These are phyloP conservation scores for Latrodectus elegans DNA, from an alignment of 2,888 invertebrate species.

Conservation along the genomic window DNA sequence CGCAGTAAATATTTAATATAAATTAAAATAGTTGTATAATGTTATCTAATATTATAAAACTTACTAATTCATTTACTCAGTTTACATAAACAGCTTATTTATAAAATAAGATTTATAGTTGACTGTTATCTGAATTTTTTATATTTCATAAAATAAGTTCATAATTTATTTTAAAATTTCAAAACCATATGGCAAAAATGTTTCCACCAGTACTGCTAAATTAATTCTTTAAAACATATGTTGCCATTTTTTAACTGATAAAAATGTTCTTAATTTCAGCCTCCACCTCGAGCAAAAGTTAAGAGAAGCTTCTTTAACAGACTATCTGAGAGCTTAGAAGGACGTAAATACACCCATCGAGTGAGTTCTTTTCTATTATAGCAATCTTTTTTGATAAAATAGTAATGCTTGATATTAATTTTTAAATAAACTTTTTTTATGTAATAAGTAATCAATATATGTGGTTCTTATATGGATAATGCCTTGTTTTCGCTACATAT, in stretches of 20 bases:
- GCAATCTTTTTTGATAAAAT: background rate
- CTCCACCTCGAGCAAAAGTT: slow-evolving; percentile 74
- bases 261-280: slow-evolving; percentile 70
- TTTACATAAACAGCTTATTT: no score
- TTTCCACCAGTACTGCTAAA: no score
- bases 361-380: slow-evolving; percentile 49
- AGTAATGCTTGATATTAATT: background rate
- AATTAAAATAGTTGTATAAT: no score
- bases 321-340: slow-evolving; percentile 74
- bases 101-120: no score
- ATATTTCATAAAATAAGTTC: background rate
- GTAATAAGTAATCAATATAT: background rate
- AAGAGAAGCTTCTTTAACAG: slow-evolving; percentile 74
- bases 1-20: no score
- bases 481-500: no score
- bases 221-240: slow-evolving; percentile 17
- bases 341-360: slow-evolving; percentile 73
- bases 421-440: background rate
- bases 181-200: no score
- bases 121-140: no score
- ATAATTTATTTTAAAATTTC: background rate
- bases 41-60: no score
- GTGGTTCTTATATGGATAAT: no score
- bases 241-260: background rate
- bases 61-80: no score